Evolutionary conservation across 2,888 invertebrate species (phyloP), one percentile per base, ranked within the genome.

Genomic region (Imbricaverruca yamaguchii): DNA sequence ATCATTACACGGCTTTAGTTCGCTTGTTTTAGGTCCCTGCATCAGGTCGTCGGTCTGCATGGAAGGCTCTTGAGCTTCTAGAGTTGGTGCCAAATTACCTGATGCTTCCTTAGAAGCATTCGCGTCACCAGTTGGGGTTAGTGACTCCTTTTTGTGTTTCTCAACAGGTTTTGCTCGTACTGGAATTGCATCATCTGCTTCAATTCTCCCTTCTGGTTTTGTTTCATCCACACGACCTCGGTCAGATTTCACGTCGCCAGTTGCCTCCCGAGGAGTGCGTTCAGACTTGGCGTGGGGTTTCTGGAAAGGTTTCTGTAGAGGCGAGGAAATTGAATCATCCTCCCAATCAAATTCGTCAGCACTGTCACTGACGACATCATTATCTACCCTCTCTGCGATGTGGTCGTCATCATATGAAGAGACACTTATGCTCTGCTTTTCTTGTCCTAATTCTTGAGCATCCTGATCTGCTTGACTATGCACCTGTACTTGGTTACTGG

Each of bases 341-440:
- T 74, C 74, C 74, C 74, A 74, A 53, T 74, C 74, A 18, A 74
- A 39, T 21, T 74, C 74, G 10, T 74, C 74, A 6, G 74, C 74
- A 15, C 74, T 74, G 18, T 74, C 74, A 9, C 74, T 53, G 9
- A 13, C 53, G 0, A 25, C 25, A 13, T 25, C 67, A 25, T 11
- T 13, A 13, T 74, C 74, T 0, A 8, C 39, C 18, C 18, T 74
- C 10, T 74, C 74, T 3, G 74, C 74, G 18, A 23, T 13, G 8
- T 74, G 25, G 0, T 25, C 74, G 8, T 74, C 18, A 53, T 74
- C 74, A 13, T 18, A 21, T 2, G 74, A 74, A 21, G 74, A 74
- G 53, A 74, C 74, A 18, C 74, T 74, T 8, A 23, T 12, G 7
- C 18, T 65, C 23, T 65, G n/a, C 23, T 23, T 65, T 9, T 18